These are phyloP conservation scores for Nymphalis io DNA, from an alignment of 1,140 invertebrate genomes.

Conservation along the genomic window DNA sequence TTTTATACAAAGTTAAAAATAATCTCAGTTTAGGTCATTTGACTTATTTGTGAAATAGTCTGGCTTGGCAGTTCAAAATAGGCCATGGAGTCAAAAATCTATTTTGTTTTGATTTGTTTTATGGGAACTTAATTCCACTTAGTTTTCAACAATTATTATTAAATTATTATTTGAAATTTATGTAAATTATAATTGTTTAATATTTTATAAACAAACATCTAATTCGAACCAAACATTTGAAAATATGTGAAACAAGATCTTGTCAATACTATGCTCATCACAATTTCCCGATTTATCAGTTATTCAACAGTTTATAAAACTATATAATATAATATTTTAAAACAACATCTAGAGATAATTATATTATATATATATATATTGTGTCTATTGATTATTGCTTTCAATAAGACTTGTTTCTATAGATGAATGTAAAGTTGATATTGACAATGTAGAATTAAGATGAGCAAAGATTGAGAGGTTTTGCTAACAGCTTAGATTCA, in stretches of 20 bases:
- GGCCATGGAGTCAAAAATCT: conserved; percentile 7
- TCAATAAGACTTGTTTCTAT: conserved; percentile 23
- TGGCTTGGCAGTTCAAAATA: conserved; percentile 35
- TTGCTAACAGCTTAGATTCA: conserved; percentile 46
- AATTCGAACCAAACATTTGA: conserved; percentile 72
- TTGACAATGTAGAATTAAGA: conserved; percentile 45
- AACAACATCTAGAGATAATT: conserved; percentile 43
- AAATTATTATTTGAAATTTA: conserved; percentile 21
- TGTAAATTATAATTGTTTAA: neutral
- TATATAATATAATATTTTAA: conserved; percentile 44
- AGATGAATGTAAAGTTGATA: conserved; percentile 31
- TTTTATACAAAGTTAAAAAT: no score
- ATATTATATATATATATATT: conserved; percentile 38
- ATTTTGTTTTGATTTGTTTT: conserved; percentile 35
- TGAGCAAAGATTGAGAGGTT: conserved; percentile 69
- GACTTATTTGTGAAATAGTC: neutral
- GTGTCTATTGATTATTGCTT: conserved; percentile 50
- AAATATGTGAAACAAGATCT: conserved; percentile 77
- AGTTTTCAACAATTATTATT: conserved; percentile 41
- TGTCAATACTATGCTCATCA: conserved; percentile 71
- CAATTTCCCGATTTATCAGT: conserved; percentile 50
- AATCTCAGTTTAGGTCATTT: neutral
- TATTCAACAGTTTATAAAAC: conserved; percentile 48
- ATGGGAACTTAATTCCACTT: conserved; percentile 79
- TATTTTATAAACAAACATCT: conserved; percentile 32